Base-by-base conservation (phyloP, 1,140 invertebrate species). In the Bombus turneri region DNA sequence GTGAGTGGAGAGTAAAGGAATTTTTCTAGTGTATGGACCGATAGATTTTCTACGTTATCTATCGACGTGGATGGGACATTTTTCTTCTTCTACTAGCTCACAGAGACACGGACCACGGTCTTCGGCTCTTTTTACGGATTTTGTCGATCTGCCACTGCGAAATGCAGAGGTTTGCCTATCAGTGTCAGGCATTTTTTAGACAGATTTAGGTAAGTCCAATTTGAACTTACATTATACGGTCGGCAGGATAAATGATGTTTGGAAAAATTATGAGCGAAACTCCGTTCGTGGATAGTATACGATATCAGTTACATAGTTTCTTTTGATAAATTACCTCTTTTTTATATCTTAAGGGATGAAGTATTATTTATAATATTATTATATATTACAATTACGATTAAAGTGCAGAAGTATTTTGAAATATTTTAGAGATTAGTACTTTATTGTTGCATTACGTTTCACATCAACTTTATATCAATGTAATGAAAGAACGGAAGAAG, bases 181-280 rank as follows among this genome's bases (percentile, higher is more conserved):
- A 31, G n/a, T 88, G 41, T 1, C n/a, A 74, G 31, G 12, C 22
- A 13, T 53, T 22, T 22, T 53, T 66, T 82, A 34, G 69, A 53
- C 34, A 39, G 39, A 83, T 71, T 88, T 86, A 86, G 80, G 88
- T 88, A 62, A 89, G 87, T 47, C 41, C 43, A 39, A 80, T 86
- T 82, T 18, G 57, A 86, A 72, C 37, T 66, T 74, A 69, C 41
- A 47, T 74, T 74, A 37, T 43, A 64, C 4, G 31, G 8, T 4
- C 1, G 57, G 2, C 10, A 12, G 81, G 53, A 62, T 66, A 64
- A 74, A 22, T 62, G 22, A 82, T 43, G n/a, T 39, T 37, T 8
- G 47, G 6, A 34, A 69, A 75, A 76, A 12, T 82, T 82, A 43
- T 43, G 28, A 13, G 10, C 3, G 68, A 37, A 34, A 64, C 3